A percentile compares a stretch with the other conserved stretches of the same genome.
phyloP scores from a whole-genome alignment of 2,113 vertebrate genomes.

The Tyrannus savana region DNA sequence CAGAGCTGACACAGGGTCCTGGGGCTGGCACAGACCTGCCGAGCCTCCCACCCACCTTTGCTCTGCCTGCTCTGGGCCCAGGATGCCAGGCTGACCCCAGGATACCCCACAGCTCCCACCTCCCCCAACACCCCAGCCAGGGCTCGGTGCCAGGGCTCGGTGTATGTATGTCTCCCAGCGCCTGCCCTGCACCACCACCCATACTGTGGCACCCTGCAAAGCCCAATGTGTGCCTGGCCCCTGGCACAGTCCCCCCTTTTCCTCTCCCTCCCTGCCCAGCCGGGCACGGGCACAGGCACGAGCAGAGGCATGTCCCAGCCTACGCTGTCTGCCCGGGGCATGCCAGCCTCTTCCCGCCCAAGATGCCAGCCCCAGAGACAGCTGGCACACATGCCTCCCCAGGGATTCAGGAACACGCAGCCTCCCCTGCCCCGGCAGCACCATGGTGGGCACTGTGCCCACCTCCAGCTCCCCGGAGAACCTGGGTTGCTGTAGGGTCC shows the following conservation, averaged over 20 bases:
- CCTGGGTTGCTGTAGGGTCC: background rate
- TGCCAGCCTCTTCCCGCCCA: slow-evolving; percentile 3
- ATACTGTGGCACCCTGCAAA: background rate
- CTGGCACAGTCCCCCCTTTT: background rate
- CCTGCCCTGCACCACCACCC: background rate
- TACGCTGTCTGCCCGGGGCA: background rate
- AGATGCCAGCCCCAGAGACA: slow-evolving; percentile 11
- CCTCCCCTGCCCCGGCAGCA: background rate
- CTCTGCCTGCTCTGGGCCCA: rapidly evolving
- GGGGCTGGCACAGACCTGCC: background rate
- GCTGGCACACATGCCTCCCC: background rate
- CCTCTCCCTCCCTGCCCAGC: slow-evolving; percentile 11
- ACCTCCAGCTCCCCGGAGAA: background rate
- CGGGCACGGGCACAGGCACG: background rate
- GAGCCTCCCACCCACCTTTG: background rate
- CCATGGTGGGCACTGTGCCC: background rate
- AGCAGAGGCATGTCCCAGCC: slow-evolving; percentile 38
- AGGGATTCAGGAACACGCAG: background rate
- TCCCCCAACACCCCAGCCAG: rapidly evolving
- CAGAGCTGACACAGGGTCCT: background rate
- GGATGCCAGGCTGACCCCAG: rapidly evolving
- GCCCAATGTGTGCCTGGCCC: background rate
- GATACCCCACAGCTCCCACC: background rate
- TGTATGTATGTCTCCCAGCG: no score
- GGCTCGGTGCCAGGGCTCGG: background rate